These are phyloP conservation scores for Lottia scabra DNA, from an alignment of 2,888 invertebrate species.

Conservation along the genomic window DNA sequence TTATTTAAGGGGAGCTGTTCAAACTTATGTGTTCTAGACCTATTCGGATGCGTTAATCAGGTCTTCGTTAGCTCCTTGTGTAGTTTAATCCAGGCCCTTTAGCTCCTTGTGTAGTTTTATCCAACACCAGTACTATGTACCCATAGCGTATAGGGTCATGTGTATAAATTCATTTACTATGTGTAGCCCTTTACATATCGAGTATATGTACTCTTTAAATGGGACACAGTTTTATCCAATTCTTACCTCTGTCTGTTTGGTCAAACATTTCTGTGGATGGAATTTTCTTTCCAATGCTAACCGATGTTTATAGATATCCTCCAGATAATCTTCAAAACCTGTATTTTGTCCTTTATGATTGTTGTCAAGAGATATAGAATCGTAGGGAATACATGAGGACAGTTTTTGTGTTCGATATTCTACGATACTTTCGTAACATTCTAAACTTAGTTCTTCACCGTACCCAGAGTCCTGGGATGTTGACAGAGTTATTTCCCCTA, in stretches of 20 bases:
- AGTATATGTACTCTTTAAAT: too few relatives aligned
- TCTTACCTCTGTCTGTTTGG: conserved; percentile 49
- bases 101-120: too few relatives aligned
- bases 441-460: conserved; percentile 33
- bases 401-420: conserved; percentile 32
- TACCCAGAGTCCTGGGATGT: conserved; percentile 39
- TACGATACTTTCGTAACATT: conserved; percentile 41
- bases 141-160: too few relatives aligned
- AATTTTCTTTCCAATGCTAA: conserved; percentile 46
- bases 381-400: conserved; percentile 8
- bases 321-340: conserved; percentile 46
- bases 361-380: conserved; percentile 18
- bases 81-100: too few relatives aligned
- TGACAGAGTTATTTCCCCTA: conserved; percentile 17
- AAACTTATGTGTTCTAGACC: too few relatives aligned
- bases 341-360: conserved; percentile 31
- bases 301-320: conserved; percentile 48
- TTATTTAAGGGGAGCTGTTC: too few relatives aligned
- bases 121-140: too few relatives aligned
- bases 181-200: too few relatives aligned
- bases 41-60: too few relatives aligned
- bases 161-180: too few relatives aligned
- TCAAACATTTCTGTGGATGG: conserved; percentile 41
- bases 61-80: too few relatives aligned
- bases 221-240: too few relatives aligned